Percentiles rank a stretch among this genome's conserved stretches.
Conservation (phyloP, 2,888 invertebrate genomes). For the Platycnemis pennipes region DNA sequence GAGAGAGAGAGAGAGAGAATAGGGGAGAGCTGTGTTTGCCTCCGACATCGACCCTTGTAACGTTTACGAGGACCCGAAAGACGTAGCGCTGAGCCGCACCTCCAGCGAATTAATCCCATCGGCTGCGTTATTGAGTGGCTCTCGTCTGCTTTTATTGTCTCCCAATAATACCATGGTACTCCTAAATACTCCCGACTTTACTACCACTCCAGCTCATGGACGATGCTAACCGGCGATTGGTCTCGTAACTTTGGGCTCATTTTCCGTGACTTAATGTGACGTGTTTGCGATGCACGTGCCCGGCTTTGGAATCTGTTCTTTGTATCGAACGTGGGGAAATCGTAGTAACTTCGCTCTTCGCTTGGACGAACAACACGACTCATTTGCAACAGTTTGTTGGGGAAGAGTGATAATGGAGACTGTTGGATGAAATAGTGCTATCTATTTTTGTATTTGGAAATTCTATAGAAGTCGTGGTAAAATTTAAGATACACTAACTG, state of each 20-base stretch:
- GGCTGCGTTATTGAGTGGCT: background rate
- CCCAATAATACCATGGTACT: background rate
- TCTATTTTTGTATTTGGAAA: too few relatives aligned
- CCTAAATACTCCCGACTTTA: too few relatives aligned
- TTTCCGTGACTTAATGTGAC: background rate
- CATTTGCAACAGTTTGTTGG: too few relatives aligned
- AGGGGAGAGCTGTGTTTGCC: background rate
- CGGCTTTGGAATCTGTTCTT: too few relatives aligned
- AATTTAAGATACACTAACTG: too few relatives aligned
- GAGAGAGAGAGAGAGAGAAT: background rate
- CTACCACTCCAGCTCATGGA: background rate
- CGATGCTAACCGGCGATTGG: background rate
- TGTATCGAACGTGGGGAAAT: too few relatives aligned
- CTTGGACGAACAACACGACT: too few relatives aligned
- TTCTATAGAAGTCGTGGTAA: too few relatives aligned
- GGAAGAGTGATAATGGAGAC: too few relatives aligned
- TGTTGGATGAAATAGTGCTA: too few relatives aligned
- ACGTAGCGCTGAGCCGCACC: background rate
- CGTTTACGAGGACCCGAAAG: conserved; percentile 20
- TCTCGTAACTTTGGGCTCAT: background rate
- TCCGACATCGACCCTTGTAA: background rate
- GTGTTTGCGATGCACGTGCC: background rate
- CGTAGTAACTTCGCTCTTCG: too few relatives aligned
- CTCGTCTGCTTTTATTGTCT: background rate
- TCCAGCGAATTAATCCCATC: background rate